These are phyloP conservation scores for Alethe castanea DNA, from an alignment of 2,113 vertebrate species.

Conservation along the genomic window DNA sequence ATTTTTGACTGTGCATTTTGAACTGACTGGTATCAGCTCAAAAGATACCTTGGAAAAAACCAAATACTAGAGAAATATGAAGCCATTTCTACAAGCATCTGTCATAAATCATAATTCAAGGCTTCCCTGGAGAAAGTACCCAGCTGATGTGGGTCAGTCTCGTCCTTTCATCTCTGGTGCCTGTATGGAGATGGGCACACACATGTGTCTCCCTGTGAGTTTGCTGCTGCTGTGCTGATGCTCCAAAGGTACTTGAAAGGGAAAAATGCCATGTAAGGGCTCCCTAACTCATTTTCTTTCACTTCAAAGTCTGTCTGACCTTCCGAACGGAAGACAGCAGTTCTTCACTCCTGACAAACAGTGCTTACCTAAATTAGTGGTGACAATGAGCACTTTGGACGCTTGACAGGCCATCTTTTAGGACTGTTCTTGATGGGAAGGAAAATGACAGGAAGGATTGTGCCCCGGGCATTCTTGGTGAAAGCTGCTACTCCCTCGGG, in stretches of 20 bases:
- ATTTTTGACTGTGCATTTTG: not conserved
- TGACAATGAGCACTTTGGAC: not conserved
- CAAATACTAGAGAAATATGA: not conserved
- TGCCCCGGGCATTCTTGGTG: not conserved
- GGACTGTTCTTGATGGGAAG: not conserved
- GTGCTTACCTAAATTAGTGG: not conserved
- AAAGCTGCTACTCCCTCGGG: not conserved
- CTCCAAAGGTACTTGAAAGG: not conserved
- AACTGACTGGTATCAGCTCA: not conserved
- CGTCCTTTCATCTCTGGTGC: not conserved
- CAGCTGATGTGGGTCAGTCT: not conserved
- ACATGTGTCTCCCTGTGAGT: not conserved
- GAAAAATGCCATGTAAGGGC: not conserved
- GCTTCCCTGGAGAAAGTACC: not conserved
- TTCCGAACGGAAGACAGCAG: not conserved
- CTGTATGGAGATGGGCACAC: accelerated
- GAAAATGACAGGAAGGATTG: not conserved
- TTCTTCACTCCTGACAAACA: not conserved
- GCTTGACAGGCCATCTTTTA: not conserved
- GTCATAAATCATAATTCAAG: not conserved
- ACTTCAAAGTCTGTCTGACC: not conserved
- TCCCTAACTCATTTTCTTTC: not conserved
- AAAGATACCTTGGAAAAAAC: not conserved
- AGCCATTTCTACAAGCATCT: not conserved
- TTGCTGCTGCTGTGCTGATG: not conserved